Evolutionary conservation across 2,888 invertebrate species (phyloP), one percentile per base, ranked within the genome.

Genomic region (Cantharis lateralis): DNA sequence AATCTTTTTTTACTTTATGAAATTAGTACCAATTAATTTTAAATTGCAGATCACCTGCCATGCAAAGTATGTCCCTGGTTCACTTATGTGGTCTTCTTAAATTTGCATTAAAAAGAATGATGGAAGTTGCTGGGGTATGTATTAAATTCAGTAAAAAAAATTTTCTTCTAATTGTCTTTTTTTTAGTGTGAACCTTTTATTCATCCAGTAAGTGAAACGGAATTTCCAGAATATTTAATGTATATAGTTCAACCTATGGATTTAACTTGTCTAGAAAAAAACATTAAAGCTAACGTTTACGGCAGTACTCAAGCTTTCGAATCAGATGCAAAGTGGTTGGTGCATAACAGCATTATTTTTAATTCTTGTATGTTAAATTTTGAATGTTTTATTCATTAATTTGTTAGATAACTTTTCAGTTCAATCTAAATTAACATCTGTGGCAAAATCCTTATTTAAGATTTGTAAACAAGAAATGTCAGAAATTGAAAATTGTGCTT

Each of bases 401-500:
- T 68, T 28, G 15, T 72, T 71, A 24, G n/a, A 20, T 61, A 72
- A 4, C n/a, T n/a, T 79, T 78, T 61, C 89, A 95, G 95, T 91
- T 86, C 94, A 94, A 83, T 93, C 94, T 62, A 95, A 95, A 88
- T 87, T 96, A 82, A 95, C 95, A 3, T 90, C 91, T 61, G 91
- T 92, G 7, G 96, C 96, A 7, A 95, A 95, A 82, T 91, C 92
- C 68, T 90, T 98, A 78, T 89, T 97, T 11, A 96, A 96, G 86
- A 92, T 95, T 3, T 96, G 96, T 80, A 94, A 95, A 80, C 94
- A 95, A 82, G 97, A 98, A 89, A 94, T 96, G 90, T 92, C 92
- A 64, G 98, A 98, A 89, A 96, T 98, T 77, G 97, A 98, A 86
- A 95, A 96, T 15, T 98, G 98, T 84, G 94, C 97, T 0, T 96